Conservation (phyloP, 2,888 invertebrate species). For the Papilio elwesi region DNA sequence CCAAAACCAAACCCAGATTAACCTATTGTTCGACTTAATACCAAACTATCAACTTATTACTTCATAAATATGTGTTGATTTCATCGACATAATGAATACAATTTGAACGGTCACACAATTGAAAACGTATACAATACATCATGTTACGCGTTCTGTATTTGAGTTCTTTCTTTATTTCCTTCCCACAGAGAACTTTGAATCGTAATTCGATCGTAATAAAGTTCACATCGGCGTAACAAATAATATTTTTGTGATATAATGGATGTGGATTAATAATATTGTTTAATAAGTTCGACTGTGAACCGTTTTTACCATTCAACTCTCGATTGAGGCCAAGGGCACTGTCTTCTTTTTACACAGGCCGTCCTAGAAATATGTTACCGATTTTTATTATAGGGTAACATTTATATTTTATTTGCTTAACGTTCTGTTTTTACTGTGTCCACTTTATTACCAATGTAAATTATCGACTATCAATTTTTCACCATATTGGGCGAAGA, state of each 20-base stretch:
- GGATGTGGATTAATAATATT: conserved; percentile 29
- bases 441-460: too few relatives aligned
- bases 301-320: conserved; percentile 29
- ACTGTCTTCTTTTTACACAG: background rate
- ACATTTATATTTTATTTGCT: background rate
- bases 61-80: conserved; percentile 20
- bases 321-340: conserved; percentile 23
- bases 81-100: conserved; percentile 17
- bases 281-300: conserved; percentile 31
- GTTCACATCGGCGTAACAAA: background rate
- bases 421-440: too few relatives aligned
- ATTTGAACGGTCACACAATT: conserved; percentile 27
- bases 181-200: background rate
- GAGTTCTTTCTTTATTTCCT: conserved; percentile 31
- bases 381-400: background rate
- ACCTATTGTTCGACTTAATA: too few relatives aligned
- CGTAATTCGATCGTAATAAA: background rate
- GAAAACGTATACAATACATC: conserved; percentile 36
- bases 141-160: conserved; percentile 31
- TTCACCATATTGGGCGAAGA: too few relatives aligned
- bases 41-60: background rate
- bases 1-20: too few relatives aligned
- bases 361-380: background rate
- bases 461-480: too few relatives aligned
- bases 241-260: conserved; percentile 22